These are phyloP conservation scores for Echeneis naucrates DNA, from an alignment of 2,797 vertebrate species.

Conservation along the genomic window DNA sequence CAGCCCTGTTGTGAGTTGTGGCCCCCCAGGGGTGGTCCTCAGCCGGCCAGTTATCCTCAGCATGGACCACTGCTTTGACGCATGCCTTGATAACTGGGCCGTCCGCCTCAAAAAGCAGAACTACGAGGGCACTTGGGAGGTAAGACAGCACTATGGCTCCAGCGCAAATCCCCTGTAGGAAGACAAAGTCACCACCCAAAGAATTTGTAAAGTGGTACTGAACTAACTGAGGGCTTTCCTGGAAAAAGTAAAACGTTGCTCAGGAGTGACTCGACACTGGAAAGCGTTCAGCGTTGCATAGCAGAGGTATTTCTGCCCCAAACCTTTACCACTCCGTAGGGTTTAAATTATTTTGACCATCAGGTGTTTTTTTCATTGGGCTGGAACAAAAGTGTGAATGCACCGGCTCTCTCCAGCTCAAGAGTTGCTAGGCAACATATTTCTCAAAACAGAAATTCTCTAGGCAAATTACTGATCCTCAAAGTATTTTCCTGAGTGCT, in stretches of 20 bases:
- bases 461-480: slow-evolving; percentile 78
- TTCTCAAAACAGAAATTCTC: slow-evolving; percentile 76
- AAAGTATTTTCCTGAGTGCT: slow-evolving; percentile 74
- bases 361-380: slow-evolving; percentile 67
- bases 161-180: slow-evolving; percentile 49
- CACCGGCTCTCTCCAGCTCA: slow-evolving; percentile 40
- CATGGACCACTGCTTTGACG: slow-evolving; percentile 98
- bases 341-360: slow-evolving; percentile 72
- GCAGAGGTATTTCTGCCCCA: slow-evolving; percentile 24
- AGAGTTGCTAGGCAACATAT: slow-evolving; percentile 77
- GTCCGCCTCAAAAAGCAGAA: slow-evolving; percentile 97
- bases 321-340: slow-evolving; percentile 52
- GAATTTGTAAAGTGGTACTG: slow-evolving; percentile 57
- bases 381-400: slow-evolving; percentile 65
- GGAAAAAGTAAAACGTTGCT: slow-evolving; percentile 46
- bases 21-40: slow-evolving; percentile 95
- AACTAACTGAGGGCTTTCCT: slow-evolving; percentile 43
- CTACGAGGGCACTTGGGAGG: slow-evolving; percentile 97
- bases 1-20: slow-evolving; percentile 97
- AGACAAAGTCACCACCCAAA: slow-evolving; percentile 55
- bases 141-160: slow-evolving; percentile 74
- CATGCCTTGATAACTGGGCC: slow-evolving; percentile 96
- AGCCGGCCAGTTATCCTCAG: slow-evolving; percentile 95
- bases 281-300: slow-evolving; percentile 31
- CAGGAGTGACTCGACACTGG: slow-evolving; percentile 37